A percentile compares a stretch with the other conserved stretches of the same genome.
Evolutionary conservation across 2,888 invertebrate genomes (phyloP).

Genomic region (Brachyptera risi): DNA sequence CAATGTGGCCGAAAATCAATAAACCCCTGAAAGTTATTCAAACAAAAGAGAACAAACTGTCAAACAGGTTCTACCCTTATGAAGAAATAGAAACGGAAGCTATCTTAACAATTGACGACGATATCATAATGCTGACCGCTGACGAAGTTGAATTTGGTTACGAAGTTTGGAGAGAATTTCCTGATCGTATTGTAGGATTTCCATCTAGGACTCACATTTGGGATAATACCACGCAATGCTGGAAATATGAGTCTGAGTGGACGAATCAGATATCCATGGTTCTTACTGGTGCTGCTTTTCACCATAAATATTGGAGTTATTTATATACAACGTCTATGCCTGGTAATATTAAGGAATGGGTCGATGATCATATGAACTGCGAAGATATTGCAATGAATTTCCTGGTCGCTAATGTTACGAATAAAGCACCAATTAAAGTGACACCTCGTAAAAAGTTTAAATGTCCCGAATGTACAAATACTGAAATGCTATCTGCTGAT

Average conservation of each 20-base stretch:
- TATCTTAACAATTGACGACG: constrained; percentile 91
- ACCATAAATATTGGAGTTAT: constrained; percentile 95
- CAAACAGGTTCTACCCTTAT: constrained; percentile 94
- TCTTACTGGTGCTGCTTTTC: constrained; percentile 92
- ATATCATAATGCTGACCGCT: constrained; percentile 90
- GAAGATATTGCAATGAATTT: constrained; percentile 99
- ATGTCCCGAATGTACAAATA: constrained; percentile 91
- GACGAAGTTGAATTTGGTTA: constrained; percentile 95
- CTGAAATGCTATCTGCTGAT: constrained; percentile 91
- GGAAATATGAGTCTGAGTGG: constrained; percentile 97
- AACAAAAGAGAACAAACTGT: constrained; percentile 86
- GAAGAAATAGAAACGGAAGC: constrained; percentile 96
- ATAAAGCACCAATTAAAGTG: constrained; percentile 91
- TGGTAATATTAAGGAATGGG: constrained; percentile 77
- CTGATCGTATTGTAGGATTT: constrained; percentile 93
- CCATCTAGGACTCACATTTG: constrained; percentile 92
- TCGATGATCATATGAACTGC: constrained; percentile 94
- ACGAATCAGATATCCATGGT: constrained; percentile 95
- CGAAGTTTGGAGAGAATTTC: constrained; percentile 93
- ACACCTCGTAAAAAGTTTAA: constrained; percentile 95
- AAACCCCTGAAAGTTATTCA: constrained; percentile 88
- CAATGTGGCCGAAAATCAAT: constrained; percentile 81
- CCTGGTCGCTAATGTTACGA: constrained; percentile 86
- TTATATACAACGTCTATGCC: constrained; percentile 90
- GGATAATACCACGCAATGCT: constrained; percentile 80